A percentile compares a stretch with the other conserved stretches of the same genome.
phyloP scores from a whole-genome alignment of 2,113 vertebrate species.

The Delphinus delphis region DNA sequence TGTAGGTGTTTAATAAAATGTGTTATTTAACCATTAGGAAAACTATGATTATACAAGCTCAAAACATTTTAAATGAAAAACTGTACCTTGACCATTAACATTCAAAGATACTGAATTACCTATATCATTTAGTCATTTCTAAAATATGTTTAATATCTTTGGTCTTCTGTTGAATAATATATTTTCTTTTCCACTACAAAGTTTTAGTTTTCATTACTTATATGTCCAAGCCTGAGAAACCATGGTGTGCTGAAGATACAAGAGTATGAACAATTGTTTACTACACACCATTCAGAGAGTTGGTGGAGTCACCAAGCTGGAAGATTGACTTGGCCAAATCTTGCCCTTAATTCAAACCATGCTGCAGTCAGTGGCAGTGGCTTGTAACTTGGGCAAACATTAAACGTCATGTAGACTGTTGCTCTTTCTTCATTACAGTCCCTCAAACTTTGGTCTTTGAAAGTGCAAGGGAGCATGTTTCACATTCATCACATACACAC shows the following conservation, averaged over 20 bases:
- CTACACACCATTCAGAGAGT: not conserved
- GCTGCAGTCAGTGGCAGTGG: not conserved
- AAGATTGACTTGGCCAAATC: not conserved
- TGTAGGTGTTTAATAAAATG: not conserved
- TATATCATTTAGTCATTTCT: not conserved
- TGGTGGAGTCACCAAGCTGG: not conserved
- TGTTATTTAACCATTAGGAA: not conserved
- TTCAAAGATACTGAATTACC: not conserved
- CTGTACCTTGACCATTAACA: not conserved
- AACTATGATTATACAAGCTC: not conserved
- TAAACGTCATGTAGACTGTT: not conserved
- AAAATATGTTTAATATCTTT: not conserved
- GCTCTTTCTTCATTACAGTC: not conserved
- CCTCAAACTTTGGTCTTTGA: not conserved
- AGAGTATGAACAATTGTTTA: not conserved
- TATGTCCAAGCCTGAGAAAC: not conserved
- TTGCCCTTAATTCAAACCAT: slow-evolving; percentile 26
- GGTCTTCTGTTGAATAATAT: not conserved
- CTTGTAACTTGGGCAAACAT: not conserved
- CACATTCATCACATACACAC: not conserved
- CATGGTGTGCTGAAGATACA: not conserved
- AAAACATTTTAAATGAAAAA: not conserved
- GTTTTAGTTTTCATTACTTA: not conserved
- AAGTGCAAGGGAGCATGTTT: not conserved
- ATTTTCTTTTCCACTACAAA: not conserved